A percentile compares a stretch with the other conserved stretches of the same genome.
Evolutionary conservation across 2,113 vertebrate species (phyloP).

Genomic region (Gavia stellata): DNA sequence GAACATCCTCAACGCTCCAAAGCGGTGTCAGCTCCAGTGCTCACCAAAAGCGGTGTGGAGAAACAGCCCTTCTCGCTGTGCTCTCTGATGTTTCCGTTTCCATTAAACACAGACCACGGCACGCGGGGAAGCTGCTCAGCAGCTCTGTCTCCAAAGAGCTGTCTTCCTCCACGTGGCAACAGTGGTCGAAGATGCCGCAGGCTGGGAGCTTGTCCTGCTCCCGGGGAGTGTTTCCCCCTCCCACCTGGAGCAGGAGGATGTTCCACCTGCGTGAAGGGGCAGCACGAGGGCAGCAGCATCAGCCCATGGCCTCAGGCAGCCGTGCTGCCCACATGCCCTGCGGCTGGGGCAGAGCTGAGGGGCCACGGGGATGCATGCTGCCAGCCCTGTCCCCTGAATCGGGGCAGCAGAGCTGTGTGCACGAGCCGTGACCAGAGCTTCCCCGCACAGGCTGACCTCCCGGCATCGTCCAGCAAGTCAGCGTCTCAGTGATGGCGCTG

Average conservation of each 20-base stretch:
- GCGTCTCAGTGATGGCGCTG: not conserved
- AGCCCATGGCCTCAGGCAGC: fast-evolving
- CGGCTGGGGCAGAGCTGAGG: not conserved
- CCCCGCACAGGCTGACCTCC: not conserved
- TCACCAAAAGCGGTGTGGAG: not conserved
- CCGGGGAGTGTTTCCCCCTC: not conserved
- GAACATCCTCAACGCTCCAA: not conserved
- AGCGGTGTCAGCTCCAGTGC: not conserved
- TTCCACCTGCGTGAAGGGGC: not conserved
- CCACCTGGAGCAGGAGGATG: fast-evolving
- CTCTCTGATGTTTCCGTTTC: not conserved
- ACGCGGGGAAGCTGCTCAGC: not conserved
- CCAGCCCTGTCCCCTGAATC: not conserved
- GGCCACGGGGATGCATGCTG: fast-evolving
- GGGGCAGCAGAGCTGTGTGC: not conserved
- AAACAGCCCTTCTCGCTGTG: not conserved
- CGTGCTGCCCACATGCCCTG: not conserved
- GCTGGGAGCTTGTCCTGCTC: not conserved
- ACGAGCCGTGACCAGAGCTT: not conserved
- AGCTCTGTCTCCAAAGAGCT: not conserved
- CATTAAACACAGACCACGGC: not conserved
- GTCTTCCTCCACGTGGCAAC: not conserved
- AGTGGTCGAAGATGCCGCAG: not conserved
- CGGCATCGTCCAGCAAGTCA: fast-evolving
- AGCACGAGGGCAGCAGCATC: not conserved